Evolutionary conservation across 1,140 invertebrate genomes (phyloP).

Genomic region (Rhyzopertha dominica): DNA sequence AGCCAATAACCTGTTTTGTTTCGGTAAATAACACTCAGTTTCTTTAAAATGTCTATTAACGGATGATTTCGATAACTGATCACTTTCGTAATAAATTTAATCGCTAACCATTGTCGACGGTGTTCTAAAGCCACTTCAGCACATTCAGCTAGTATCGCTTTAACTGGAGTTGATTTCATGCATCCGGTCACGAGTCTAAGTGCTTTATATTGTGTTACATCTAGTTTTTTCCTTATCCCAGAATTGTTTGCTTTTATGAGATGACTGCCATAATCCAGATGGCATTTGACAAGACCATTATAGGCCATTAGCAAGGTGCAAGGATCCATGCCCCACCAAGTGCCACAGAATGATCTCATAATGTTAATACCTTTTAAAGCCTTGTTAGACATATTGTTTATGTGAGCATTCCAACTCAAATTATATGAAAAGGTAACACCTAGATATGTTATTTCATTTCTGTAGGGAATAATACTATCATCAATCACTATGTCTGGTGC

Average conservation of each 20-base stretch:
- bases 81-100: conserved; percentile 12
- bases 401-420: conserved; percentile 7
- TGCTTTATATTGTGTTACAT: conserved; percentile 9
- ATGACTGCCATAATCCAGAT: conserved; percentile 18
- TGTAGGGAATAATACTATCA: not conserved
- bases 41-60: not conserved
- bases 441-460: conserved; percentile 9
- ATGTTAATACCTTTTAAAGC: conserved; percentile 16
- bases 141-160: conserved; percentile 13
- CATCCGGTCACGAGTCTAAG: too few species aligned
- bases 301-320: conserved; percentile 3
- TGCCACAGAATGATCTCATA: conserved; percentile 15
- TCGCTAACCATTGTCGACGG: conserved; percentile 10
- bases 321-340: conserved; percentile 21
- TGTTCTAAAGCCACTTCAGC: conserved; percentile 10
- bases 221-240: conserved; percentile 6
- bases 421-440: not conserved
- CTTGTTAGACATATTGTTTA: conserved; percentile 11
- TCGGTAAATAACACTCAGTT: too few species aligned
- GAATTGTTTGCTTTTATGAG: conserved; percentile 8
- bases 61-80: conserved; percentile 9
- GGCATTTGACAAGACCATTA: conserved; percentile 12
- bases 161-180: too few species aligned
- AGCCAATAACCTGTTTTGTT: too few species aligned
- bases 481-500: not conserved